Base-by-base conservation (phyloP, 1,140 invertebrate species). In the Mya arenaria region DNA sequence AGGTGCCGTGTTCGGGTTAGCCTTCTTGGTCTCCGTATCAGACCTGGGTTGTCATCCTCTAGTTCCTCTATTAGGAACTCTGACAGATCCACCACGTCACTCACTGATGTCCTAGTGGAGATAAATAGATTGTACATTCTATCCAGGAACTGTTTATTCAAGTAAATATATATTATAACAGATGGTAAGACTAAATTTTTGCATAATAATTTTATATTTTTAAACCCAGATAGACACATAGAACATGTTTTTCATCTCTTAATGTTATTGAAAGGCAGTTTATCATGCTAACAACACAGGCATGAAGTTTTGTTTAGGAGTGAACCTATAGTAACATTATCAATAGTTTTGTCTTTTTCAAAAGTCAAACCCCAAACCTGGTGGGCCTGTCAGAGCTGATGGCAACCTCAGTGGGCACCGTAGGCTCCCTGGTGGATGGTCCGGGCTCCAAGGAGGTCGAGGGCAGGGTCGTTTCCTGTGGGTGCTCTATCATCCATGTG, bases 401-500 rank as follows among this genome's bases (percentile, higher is more conserved):
- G 41, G 79, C 60, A 8, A 44, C 79, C 72, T 69, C 77, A 58
- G n/a, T 28, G 8, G 79, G 44, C n/a, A n/a, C n/a, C n/a, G n/a
- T n/a, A n/a, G n/a, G n/a, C 15, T 65, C 39, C 23, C 68, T 82
- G 10, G 28, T 13, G 36, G 79, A 73, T 30, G 56, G 56, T 48
- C 68, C 48, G 41, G 74, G 55, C 17, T 73, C 74, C 55, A 19
- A 44, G 25, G 68, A 17, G 41, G 63, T 13, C 15, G 52, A 34
- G 0, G 32, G 74, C 13, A 56, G 71, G 58, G 52, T 79, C 23
- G 32, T 13, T 28, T 88, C 84, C 5, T 86, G 52, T 19, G 95
- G 95, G 90, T 95, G 94, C 85, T 95, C 95, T 32, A 95, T 89
- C 95, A 95, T 95, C 95, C 95, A 95, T 0, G 94, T 95, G n/a